A percentile compares a stretch with the other conserved stretches of the same genome.
Conservation (phyloP, 2,113 vertebrate genomes). For the Centrocercus urophasianus region DNA sequence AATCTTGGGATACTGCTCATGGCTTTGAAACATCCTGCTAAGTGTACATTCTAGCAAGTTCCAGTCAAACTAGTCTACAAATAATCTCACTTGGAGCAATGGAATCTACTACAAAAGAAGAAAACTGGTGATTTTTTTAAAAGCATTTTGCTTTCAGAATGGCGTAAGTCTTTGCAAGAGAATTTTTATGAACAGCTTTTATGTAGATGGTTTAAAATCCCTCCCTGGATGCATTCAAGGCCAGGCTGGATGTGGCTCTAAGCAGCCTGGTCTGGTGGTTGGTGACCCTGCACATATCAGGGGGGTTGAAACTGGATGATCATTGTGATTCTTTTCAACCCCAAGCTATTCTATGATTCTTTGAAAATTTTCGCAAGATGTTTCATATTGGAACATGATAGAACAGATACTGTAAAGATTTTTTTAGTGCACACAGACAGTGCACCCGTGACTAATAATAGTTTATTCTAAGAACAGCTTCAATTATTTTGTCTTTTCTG, state of each 20-base stretch:
- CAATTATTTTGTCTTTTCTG: background rate
- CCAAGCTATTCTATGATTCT: too few relatives aligned
- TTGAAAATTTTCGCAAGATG: background rate
- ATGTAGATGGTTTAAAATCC: background rate
- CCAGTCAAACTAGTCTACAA: background rate
- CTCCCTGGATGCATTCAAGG: too few relatives aligned
- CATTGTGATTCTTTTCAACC: too few relatives aligned
- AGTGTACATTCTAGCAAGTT: background rate
- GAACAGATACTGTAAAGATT: background rate
- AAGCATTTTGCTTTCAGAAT: fast-evolving
- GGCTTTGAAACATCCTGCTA: background rate
- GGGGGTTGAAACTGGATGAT: too few relatives aligned
- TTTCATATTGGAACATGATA: background rate
- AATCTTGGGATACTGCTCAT: background rate
- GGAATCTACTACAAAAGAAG: background rate
- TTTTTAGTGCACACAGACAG: background rate
- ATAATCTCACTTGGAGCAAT: background rate
- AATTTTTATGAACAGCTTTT: background rate
- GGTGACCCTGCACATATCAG: too few relatives aligned
- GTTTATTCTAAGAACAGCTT: background rate
- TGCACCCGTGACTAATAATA: background rate
- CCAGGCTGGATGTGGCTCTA: too few relatives aligned
- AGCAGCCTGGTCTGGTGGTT: too few relatives aligned
- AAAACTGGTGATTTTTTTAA: background rate
- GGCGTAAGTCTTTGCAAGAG: background rate